Base-by-base conservation (phyloP, 2,113 vertebrate genomes). In the Xenus cinereus region DNA sequence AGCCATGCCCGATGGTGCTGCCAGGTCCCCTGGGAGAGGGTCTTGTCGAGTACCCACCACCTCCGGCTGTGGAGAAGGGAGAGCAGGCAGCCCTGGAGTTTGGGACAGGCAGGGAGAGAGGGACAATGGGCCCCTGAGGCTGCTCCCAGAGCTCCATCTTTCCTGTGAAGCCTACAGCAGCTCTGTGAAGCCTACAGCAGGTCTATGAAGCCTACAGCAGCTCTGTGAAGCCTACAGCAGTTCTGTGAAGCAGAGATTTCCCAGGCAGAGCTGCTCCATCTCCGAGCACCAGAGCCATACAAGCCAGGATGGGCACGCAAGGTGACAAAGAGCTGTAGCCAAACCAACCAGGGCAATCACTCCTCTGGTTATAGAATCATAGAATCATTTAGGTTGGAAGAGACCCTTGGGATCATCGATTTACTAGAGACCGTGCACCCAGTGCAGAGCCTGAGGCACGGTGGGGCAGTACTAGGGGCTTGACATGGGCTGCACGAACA, bases 391-490 rank as follows among this genome's bases (percentile, higher is more conserved):
- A n/a, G n/a, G n/a, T n/a, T n/a, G n/a, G n/a, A n/a, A n/a, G n/a
- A n/a, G n/a, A n/a, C n/a, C n/a, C n/a, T n/a, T n/a, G n/a, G n/a
- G n/a, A n/a, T n/a, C n/a, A n/a, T n/a, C n/a, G n/a, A n/a, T n/a
- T n/a, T n/a, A 50, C 27, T 51, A 50, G 72, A 0, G n/a, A 13
- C 60, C 0, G 1, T 71, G 60, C 0, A 3, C 22, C 79, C 50
- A 6, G 5, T 21, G 56, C 45, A 43, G 62, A 41, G 51, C 57
- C 73, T 0, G 2, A 21, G 64, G 39, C 43, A 46, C 0, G 6
- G 69, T 2, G 9, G 59, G 59, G 53, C 53, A 37, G 45, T 19
- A 15, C 0, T 0, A 74, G 64, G 35, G 26, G 78, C 53, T 39
- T 39, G 68, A 60, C 56, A 26, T 0, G 4, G 56, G 23, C 23